Conservation (phyloP, 2,797 vertebrate genomes). For the Chaunax sp. region DNA sequence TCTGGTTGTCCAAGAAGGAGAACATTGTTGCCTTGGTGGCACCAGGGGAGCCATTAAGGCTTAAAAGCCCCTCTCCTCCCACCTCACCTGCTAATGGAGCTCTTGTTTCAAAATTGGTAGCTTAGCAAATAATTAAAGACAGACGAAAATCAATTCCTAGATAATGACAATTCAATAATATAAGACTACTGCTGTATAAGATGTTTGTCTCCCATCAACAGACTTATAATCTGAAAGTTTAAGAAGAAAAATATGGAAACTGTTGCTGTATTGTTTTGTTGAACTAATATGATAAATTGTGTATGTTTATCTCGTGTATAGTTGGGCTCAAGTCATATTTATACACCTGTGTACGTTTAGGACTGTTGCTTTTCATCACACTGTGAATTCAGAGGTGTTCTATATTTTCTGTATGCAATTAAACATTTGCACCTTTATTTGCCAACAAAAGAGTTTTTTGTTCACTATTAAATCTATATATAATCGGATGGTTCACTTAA, state of each 20-base stretch:
- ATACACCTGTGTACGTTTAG: slow-evolving; percentile 21
- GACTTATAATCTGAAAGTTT: neutral
- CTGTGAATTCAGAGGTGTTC: slow-evolving; percentile 50
- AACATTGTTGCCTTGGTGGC: slow-evolving; percentile 77
- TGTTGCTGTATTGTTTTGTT: slow-evolving; percentile 3
- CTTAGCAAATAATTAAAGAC: neutral
- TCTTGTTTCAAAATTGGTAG: neutral
- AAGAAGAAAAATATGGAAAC: neutral
- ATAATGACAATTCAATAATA: neutral
- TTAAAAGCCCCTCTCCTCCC: slow-evolving; percentile 74
- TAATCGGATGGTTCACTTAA: neutral
- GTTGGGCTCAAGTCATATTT: slow-evolving; percentile 33
- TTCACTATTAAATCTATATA: neutral
- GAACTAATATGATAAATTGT: neutral
- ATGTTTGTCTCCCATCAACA: neutral
- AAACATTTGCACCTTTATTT: slow-evolving; percentile 7
- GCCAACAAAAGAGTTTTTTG: neutral
- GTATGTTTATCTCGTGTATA: neutral
- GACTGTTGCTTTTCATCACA: slow-evolving; percentile 39
- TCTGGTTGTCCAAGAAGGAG: slow-evolving; percentile 90
- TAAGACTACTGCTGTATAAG: neutral
- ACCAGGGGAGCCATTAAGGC: slow-evolving; percentile 64
- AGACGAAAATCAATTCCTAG: neutral
- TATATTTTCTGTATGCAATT: slow-evolving; percentile 34
- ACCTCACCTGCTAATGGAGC: slow-evolving; percentile 49